These are phyloP conservation scores for Papilio machaon DNA, from an alignment of 1,140 invertebrate species.

Conservation along the genomic window DNA sequence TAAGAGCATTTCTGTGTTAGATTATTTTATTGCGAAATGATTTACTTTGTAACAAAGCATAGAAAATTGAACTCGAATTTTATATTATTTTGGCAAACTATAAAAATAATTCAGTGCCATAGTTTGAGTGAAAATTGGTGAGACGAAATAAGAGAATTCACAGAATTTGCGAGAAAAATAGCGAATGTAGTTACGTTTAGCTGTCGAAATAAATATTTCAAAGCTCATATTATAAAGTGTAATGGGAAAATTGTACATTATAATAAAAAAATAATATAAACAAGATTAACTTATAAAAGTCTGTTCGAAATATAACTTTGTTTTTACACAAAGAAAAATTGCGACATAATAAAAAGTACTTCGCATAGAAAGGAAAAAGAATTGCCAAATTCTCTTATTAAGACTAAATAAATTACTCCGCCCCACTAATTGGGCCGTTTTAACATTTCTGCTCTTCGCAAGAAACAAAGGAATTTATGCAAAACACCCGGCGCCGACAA, in stretches of 20 bases:
- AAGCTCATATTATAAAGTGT: too few relatives aligned
- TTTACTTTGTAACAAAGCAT: slow-evolving; percentile 61
- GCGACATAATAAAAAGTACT: slow-evolving; percentile 27
- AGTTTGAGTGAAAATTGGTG: not conserved
- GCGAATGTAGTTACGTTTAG: too few relatives aligned
- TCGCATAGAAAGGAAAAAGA: slow-evolving; percentile 47
- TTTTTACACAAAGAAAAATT: not conserved
- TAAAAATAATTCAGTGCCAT: not conserved
- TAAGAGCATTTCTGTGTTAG: slow-evolving; percentile 80
- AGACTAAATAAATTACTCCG: slow-evolving; percentile 72
- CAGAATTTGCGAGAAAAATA: too few relatives aligned
- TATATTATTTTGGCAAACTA: slow-evolving; percentile 50
- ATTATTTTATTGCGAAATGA: slow-evolving; percentile 75
- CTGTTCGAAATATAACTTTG: not conserved
- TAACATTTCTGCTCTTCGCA: slow-evolving; percentile 54
- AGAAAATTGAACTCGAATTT: slow-evolving; percentile 52
- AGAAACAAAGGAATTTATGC: slow-evolving; percentile 73
- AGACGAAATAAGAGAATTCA: not conserved
- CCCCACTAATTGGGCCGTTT: slow-evolving; percentile 70
- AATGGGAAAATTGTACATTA: too few relatives aligned
- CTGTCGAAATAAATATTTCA: too few relatives aligned
- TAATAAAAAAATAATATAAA: too few relatives aligned
- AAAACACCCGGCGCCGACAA: slow-evolving; percentile 72
- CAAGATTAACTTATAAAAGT: too few relatives aligned
- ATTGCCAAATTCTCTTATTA: slow-evolving; percentile 62